Conservation (phyloP, 1,140 invertebrate genomes). For the Nebria ingens region DNA sequence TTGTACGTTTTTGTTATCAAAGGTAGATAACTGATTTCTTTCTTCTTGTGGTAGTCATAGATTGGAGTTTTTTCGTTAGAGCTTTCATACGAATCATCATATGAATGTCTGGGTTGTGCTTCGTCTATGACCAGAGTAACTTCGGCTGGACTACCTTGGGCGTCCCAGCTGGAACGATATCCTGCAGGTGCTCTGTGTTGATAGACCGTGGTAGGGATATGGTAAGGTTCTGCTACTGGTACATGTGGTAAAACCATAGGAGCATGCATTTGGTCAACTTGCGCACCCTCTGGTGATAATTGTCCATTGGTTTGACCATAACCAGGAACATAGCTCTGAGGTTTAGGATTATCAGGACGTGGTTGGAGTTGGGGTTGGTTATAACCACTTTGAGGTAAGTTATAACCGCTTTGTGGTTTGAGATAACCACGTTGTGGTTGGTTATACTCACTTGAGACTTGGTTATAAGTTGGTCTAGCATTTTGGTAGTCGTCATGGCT, state of each 20-base stretch:
- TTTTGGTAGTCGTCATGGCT: slow-evolving; percentile 5
- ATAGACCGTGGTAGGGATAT: not conserved
- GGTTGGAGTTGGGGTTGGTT: not conserved
- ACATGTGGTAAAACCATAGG: slow-evolving; percentile 1
- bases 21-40: not conserved
- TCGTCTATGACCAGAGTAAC: not conserved
- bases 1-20: not conserved
- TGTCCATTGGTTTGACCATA: not conserved
- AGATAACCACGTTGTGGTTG: slow-evolving; percentile 10
- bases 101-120: not conserved
- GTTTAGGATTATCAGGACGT: not conserved
- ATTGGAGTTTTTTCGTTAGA: not conserved
- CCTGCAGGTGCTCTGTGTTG: not conserved
- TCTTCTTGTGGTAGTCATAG: not conserved
- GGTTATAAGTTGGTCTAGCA: not conserved
- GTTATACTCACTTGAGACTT: slow-evolving; percentile 11
- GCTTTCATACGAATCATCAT: not conserved
- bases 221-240: not conserved
- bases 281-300: not conserved
- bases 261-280: too few relatives aligned
- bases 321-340: not conserved
- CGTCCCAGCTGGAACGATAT: not conserved
- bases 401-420: not conserved
- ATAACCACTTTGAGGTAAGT: not conserved
- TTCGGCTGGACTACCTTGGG: not conserved